phyloP scores from a whole-genome alignment of 2,888 invertebrate species.

The Acronicta aceris region DNA sequence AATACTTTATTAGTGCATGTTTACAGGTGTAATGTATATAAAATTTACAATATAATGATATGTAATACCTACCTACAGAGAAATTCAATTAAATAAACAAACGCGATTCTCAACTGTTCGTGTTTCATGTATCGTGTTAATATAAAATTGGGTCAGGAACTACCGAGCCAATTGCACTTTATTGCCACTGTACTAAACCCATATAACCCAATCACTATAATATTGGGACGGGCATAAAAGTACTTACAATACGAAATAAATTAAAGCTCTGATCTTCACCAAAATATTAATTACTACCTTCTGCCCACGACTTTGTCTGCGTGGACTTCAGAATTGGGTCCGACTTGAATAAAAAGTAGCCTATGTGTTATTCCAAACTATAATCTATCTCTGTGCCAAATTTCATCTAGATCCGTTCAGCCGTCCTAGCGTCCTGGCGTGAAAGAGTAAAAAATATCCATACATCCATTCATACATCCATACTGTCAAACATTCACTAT shows the following conservation, averaged over 20 bases:
- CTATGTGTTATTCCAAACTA: too few relatives aligned
- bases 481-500: too few relatives aligned
- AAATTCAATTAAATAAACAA: constrained; percentile 33
- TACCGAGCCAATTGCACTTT: constrained; percentile 49
- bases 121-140: constrained; percentile 42
- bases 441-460: too few relatives aligned
- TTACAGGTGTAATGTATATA: constrained; percentile 24
- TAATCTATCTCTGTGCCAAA: too few relatives aligned
- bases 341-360: too few relatives aligned
- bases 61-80: constrained; percentile 12
- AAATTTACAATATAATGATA: constrained; percentile 22
- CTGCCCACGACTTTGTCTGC: too few relatives aligned
- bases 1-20: constrained; percentile 19
- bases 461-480: too few relatives aligned
- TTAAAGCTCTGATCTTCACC: too few relatives aligned
- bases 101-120: constrained; percentile 18
- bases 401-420: too few relatives aligned
- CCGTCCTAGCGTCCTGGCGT: too few relatives aligned
- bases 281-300: too few relatives aligned
- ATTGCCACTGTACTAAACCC: constrained; percentile 39
- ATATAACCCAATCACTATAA: constrained; percentile 32
- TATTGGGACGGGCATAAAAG: constrained; percentile 7
- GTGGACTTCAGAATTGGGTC: too few relatives aligned
- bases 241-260: constrained; percentile 2
- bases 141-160: constrained; percentile 54